These are phyloP conservation scores for Ptyas mucosa DNA, from an alignment of 2,113 vertebrate genomes.

Conservation along the genomic window DNA sequence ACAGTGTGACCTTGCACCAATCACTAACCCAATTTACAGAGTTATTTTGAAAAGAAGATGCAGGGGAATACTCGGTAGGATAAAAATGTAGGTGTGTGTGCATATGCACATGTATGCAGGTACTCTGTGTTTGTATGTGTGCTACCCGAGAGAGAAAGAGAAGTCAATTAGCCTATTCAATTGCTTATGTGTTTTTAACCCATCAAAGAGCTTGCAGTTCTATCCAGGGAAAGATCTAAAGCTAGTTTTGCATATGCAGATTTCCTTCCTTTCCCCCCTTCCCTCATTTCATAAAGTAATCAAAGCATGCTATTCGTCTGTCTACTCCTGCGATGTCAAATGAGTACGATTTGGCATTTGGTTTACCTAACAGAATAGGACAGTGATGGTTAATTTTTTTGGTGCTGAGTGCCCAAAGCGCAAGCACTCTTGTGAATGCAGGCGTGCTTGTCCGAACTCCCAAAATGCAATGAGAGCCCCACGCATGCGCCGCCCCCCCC, in stretches of 20 bases:
- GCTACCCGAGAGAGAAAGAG: background rate
- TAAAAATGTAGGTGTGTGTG: background rate
- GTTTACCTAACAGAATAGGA: background rate
- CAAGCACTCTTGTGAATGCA: too few relatives aligned
- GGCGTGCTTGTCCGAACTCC: too few relatives aligned
- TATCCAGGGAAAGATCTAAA: background rate
- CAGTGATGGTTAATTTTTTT: too few relatives aligned
- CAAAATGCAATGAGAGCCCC: too few relatives aligned
- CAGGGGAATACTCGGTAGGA: background rate
- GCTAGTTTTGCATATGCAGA: background rate
- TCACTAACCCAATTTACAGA: background rate
- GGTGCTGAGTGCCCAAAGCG: too few relatives aligned
- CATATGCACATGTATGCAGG: background rate
- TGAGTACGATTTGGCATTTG: background rate
- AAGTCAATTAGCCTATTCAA: background rate
- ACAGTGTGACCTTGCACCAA: background rate
- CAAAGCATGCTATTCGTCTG: background rate
- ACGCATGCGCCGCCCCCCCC: too few relatives aligned
- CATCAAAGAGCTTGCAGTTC: background rate
- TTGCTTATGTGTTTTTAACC: background rate
- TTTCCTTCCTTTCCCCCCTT: background rate
- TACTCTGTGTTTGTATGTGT: background rate
- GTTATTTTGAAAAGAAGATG: background rate
- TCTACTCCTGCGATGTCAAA: background rate
- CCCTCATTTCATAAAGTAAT: background rate